A percentile compares a stretch with the other conserved stretches of the same genome.
Conservation (phyloP, 2,797 vertebrate genomes). For the Toxotes lorentzi region DNA sequence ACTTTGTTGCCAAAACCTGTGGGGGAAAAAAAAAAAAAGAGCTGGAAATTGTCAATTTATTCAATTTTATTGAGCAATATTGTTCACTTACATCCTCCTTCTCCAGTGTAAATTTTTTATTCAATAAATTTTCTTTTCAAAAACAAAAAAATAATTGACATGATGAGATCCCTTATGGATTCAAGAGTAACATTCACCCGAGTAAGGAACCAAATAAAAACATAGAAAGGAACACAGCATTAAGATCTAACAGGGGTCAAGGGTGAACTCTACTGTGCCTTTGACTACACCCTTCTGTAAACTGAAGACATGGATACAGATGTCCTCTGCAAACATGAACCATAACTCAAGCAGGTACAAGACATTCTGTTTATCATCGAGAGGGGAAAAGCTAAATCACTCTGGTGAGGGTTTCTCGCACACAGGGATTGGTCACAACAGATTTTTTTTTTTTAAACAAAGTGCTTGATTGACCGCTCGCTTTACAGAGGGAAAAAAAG, state of each 20-base stretch:
- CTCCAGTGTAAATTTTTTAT: constrained; percentile 87
- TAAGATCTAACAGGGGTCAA: constrained; percentile 75
- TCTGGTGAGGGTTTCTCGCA: constrained; percentile 64
- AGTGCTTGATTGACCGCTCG: constrained; percentile 87
- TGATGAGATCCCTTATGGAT: constrained; percentile 70
- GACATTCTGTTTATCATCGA: constrained; percentile 67
- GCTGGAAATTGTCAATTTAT: constrained; percentile 68
- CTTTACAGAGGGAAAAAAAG: constrained; percentile 72
- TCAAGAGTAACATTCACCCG: constrained; percentile 78
- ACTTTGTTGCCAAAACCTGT: too few relatives aligned
- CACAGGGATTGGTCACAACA: constrained; percentile 73
- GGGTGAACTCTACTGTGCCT: constrained; percentile 76
- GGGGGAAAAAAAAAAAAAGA: too few relatives aligned
- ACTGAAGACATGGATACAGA: constrained; percentile 66
- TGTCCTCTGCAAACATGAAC: constrained; percentile 67
- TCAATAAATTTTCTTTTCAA: constrained; percentile 77
- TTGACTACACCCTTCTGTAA: constrained; percentile 81
- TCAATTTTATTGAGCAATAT: constrained; percentile 88
- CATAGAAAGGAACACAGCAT: constrained; percentile 74
- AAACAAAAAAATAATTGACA: constrained; percentile 53
- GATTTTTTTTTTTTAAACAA: constrained; percentile 72
- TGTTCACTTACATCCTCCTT: constrained; percentile 84
- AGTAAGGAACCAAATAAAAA: constrained; percentile 72
- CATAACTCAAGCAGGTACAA: constrained; percentile 70
- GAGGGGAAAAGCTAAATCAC: constrained; percentile 34